Evolutionary conservation across 2,113 vertebrate genomes (phyloP).

Genomic region (Paramormyrops kingsleyae): DNA sequence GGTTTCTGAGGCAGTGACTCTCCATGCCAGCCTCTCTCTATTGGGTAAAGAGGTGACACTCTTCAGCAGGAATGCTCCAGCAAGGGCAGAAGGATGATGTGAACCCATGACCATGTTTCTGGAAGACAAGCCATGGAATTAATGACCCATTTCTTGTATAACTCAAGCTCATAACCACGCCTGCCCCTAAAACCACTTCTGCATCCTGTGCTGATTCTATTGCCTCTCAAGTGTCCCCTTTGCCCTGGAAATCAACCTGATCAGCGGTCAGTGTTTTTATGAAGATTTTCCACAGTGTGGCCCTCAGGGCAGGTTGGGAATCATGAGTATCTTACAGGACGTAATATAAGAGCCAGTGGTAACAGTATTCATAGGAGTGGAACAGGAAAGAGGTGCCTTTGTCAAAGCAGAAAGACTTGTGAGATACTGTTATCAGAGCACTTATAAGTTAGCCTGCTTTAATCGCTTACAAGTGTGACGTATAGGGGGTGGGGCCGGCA

Average conservation of each 20-base stretch:
- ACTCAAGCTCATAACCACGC: neutral
- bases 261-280: neutral
- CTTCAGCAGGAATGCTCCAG: neutral
- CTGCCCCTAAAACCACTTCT: neutral
- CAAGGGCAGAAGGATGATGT: neutral
- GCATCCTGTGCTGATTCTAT: neutral
- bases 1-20: neutral
- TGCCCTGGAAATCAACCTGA: neutral
- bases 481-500: neutral
- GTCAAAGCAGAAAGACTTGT: neutral
- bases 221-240: neutral
- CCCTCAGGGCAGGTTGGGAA: neutral
- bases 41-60: neutral
- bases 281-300: neutral
- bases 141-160: conserved; percentile 13
- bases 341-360: neutral
- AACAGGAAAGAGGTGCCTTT: neutral
- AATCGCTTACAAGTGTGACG: neutral
- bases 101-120: conserved; percentile 3
- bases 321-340: neutral
- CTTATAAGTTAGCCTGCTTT: neutral
- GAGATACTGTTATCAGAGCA: neutral
- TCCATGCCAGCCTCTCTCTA: neutral
- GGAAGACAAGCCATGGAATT: conserved; percentile 3
- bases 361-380: neutral